Percentiles rank a stretch among this genome's conserved stretches.
Evolutionary conservation across 1,140 invertebrate genomes (phyloP).

Genomic region (Drosophila persimilis): DNA sequence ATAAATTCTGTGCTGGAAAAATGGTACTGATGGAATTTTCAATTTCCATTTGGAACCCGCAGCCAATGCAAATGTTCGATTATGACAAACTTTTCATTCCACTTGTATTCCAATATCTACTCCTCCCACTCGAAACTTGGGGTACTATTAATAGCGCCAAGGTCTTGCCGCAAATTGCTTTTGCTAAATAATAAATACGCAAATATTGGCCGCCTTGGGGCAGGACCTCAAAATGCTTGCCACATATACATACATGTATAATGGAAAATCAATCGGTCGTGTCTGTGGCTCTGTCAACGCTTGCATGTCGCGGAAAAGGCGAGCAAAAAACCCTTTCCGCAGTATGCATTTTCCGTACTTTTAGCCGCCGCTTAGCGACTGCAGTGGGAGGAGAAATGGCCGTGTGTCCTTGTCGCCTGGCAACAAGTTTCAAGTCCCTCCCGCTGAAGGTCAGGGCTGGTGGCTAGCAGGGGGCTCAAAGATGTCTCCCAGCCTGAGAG

Average conservation of each 20-base stretch:
- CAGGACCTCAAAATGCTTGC: constrained; percentile 14
- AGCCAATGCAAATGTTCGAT: constrained; percentile 53
- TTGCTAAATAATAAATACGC: constrained; percentile 50
- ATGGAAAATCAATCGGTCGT: constrained; percentile 26
- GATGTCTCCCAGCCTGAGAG: too few species aligned
- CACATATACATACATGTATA: background rate
- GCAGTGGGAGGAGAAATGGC: constrained; percentile 11
- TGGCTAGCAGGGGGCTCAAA: background rate
- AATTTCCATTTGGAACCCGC: constrained; percentile 49
- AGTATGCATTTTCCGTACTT: constrained; percentile 37
- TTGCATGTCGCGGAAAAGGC: constrained; percentile 19
- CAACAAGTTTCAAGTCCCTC: constrained; percentile 31
- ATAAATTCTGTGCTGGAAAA: constrained; percentile 62
- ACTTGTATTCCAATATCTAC: constrained; percentile 15
- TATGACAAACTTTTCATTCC: constrained; percentile 43
- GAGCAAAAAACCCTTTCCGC: background rate
- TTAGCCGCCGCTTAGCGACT: constrained; percentile 21
- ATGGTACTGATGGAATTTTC: constrained; percentile 34
- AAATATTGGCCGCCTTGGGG: constrained; percentile 28
- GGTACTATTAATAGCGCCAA: constrained; percentile 41
- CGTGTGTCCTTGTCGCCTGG: constrained; percentile 35
- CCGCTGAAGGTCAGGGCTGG: constrained; percentile 1
- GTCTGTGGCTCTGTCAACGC: constrained; percentile 5
- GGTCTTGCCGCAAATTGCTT: constrained; percentile 36
- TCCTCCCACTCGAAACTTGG: too few species aligned